Evolutionary conservation across 1,140 invertebrate species (phyloP), one percentile per base, ranked within the genome.

Genomic region (Ridgeia piscesae): DNA sequence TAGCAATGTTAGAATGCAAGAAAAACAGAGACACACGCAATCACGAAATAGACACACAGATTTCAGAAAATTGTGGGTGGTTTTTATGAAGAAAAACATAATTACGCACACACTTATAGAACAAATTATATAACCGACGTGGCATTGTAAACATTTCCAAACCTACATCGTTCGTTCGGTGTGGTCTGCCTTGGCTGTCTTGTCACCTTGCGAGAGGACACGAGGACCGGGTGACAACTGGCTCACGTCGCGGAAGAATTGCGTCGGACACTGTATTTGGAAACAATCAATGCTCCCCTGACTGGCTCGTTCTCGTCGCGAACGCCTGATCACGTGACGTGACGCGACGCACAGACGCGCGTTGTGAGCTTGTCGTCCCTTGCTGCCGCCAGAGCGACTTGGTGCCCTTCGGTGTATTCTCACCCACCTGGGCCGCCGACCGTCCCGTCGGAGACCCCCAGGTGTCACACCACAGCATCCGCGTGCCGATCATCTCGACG

Each of bases 231-330:
- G 58, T 77, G 58, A 77, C 58, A 34, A n/a, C 34, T 34, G 6
- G 33, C 91, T 9, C 33, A n/a, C 0, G 91, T 35, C 33, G 33
- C 33, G 35, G n/a, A 50, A 77, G 58, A 77, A 77, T 91, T 21
- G 91, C 91, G n/a, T 50, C 50, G 35, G 33, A 35, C 91, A 9
- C n/a, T 33, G 91, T 50, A n/a, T n/a, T n/a, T 48, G 33, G 27
- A 48, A 50, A 35, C 91, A 50, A 91, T 91, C 35, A 35, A 91
- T 35, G 91, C 35, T n/a, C 91, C 35, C 91, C 91, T 50, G 34
- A n/a, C 91, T 50, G 34, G 8, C 91, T 35, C 91, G 91, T 77
- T 77, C 58, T 77, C 58, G 0, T 77, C 58, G 8, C 17, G 91
- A 91, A 50, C 91, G 31, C 35, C 91, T 9, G 11, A 34, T 35